Percentiles rank a stretch among this genome's conserved stretches.
Evolutionary conservation across 1,140 invertebrate species (phyloP).

Genomic region (Cydia strobilella): DNA sequence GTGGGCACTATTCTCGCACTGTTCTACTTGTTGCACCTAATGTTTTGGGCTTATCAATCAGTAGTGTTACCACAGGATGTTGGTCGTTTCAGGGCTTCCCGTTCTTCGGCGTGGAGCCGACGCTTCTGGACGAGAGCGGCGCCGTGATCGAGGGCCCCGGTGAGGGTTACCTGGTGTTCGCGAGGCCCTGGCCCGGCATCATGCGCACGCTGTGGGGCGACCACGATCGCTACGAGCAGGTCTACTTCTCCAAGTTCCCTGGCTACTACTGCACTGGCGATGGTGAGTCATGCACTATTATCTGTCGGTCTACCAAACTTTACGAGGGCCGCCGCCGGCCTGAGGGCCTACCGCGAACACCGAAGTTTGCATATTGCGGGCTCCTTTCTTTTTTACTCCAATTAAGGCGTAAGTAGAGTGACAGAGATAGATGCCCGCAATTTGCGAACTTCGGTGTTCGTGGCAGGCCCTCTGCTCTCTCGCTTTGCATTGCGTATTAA

Average conservation of each 20-base stretch:
- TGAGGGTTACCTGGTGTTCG: slow-evolving; percentile 97
- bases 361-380: no score
- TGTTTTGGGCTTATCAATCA: slow-evolving; percentile 4
- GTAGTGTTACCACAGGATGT: background rate
- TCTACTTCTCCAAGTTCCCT: slow-evolving; percentile 97
- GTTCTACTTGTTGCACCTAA: no score
- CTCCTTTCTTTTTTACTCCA: no score
- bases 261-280: slow-evolving; percentile 99
- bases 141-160: slow-evolving; percentile 92
- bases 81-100: slow-evolving; percentile 89
- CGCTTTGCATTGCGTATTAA: no score
- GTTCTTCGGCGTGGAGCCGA: slow-evolving; percentile 97
- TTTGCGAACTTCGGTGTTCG: no score
- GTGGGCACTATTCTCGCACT: no score
- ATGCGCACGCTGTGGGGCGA: slow-evolving; percentile 96
- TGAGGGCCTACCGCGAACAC: no score
- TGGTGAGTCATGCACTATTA: slow-evolving; percentile 85
- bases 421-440: no score
- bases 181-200: slow-evolving; percentile 97
- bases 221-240: slow-evolving; percentile 95
- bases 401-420: no score
- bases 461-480: no score
- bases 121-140: slow-evolving; percentile 93
- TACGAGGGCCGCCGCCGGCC: no score
- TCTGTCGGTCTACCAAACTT: background rate